phyloP scores from a whole-genome alignment of 2,113 vertebrate species.

The Scomber colias region DNA sequence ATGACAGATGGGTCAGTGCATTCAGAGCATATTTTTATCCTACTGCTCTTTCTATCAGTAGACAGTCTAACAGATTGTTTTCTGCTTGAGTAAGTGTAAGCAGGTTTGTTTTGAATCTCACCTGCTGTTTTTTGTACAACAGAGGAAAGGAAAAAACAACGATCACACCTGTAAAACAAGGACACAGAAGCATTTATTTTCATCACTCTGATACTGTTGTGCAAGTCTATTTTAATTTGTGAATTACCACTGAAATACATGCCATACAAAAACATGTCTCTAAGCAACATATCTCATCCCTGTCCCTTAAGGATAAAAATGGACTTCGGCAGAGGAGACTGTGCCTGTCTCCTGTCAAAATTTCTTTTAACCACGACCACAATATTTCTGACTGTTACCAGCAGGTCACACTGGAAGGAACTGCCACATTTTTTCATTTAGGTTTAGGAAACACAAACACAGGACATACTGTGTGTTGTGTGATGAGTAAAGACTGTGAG shows the following conservation, averaged over 20 bases:
- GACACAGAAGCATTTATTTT: conserved; percentile 1
- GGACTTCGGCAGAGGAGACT: neutral
- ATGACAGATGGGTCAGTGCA: neutral
- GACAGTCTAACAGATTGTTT: neutral
- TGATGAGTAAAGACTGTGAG: too few species aligned
- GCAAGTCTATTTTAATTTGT: neutral
- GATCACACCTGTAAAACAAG: conserved; percentile 86
- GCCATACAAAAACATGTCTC: neutral
- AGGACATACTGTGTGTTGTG: too few species aligned
- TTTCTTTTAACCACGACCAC: too few species aligned
- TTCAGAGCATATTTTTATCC: conserved; percentile 6
- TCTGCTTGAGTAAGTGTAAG: neutral
- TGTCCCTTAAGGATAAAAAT: neutral
- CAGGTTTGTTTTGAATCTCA: conserved; percentile 52
- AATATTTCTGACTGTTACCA: too few species aligned
- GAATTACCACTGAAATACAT: neutral
- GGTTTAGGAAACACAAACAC: too few species aligned
- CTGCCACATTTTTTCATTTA: too few species aligned
- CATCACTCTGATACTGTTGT: neutral
- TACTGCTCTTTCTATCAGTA: neutral
- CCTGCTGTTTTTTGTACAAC: conserved; percentile 92
- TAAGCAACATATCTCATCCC: neutral
- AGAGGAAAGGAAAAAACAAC: conserved; percentile 90
- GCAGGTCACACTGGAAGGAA: too few species aligned
- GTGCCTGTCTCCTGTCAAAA: neutral